Conservation (phyloP, 2,888 invertebrate genomes). For the Barypeithes pellucidus region DNA sequence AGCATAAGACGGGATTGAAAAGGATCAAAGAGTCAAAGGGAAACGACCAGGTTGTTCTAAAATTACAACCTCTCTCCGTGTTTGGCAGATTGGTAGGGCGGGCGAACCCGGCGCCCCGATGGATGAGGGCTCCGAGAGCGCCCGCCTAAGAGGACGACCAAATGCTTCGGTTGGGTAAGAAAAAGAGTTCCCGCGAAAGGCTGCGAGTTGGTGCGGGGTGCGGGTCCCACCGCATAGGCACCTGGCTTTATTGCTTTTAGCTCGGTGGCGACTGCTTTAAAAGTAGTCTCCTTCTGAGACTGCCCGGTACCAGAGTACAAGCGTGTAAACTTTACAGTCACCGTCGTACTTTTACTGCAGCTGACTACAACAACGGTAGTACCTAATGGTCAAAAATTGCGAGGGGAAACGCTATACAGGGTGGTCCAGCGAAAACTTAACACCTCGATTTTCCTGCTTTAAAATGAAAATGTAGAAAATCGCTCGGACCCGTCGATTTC, state of each 20-base stretch:
- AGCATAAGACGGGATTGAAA: conserved; percentile 30
- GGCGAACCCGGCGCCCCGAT: conserved; percentile 54
- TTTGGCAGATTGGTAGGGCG: conserved; percentile 67
- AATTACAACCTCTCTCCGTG: conserved; percentile 67
- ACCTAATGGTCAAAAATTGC: conserved; percentile 5
- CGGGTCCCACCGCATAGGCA: conserved; percentile 63
- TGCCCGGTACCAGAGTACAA: conserved; percentile 43
- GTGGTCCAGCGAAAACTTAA: too few species aligned
- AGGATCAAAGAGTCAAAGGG: conserved; percentile 34
- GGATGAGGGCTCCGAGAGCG: conserved; percentile 56
- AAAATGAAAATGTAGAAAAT: too few species aligned
- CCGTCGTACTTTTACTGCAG: conserved; percentile 8
- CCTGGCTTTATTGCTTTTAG: conserved; percentile 54
- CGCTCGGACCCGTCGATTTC: too few species aligned
- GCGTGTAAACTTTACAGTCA: conserved; percentile 28
- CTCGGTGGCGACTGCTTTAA: conserved; percentile 48
- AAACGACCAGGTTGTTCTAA: conserved; percentile 40
- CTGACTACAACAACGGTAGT: background rate
- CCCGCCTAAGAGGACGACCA: conserved; percentile 63
- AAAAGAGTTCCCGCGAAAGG: conserved; percentile 54
- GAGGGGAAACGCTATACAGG: background rate
- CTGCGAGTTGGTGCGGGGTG: conserved; percentile 56
- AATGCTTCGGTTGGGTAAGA: conserved; percentile 55
- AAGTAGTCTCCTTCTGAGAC: conserved; percentile 31
- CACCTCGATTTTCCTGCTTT: too few species aligned